These are phyloP conservation scores for Anas acuta DNA, from an alignment of 2,797 vertebrate genomes.

Conservation along the genomic window DNA sequence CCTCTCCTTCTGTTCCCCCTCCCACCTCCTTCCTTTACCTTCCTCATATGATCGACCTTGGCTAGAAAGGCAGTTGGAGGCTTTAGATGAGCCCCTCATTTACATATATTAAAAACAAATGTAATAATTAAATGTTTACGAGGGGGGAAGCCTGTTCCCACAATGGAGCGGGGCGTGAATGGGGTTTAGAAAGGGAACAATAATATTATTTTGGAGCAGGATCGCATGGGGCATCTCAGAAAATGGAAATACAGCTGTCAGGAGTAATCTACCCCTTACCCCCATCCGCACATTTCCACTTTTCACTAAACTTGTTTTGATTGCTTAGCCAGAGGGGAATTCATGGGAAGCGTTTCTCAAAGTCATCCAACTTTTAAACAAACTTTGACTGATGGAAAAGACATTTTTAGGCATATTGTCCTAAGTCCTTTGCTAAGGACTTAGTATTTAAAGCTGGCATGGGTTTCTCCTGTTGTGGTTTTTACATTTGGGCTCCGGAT, in stretches of 20 bases:
- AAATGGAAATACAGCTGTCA: constrained; percentile 74
- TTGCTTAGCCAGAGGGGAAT: constrained; percentile 77
- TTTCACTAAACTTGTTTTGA: constrained; percentile 82
- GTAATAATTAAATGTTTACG: not conserved
- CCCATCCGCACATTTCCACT: constrained; percentile 67
- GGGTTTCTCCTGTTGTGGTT: constrained; percentile 65
- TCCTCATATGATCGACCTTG: not conserved
- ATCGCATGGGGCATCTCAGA: constrained; percentile 37
- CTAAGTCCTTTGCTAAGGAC: constrained; percentile 51
- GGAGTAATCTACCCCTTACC: constrained; percentile 41
- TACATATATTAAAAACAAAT: not conserved
- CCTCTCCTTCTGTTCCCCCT: not conserved
- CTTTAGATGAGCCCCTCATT: not conserved
- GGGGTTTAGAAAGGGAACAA: constrained; percentile 29
- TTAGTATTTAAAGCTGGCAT: constrained; percentile 72
- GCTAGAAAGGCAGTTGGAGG: not conserved
- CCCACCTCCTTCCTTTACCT: not conserved
- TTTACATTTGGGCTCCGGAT: constrained; percentile 69
- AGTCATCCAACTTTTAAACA: constrained; percentile 77
- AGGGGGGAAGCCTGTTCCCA: constrained; percentile 13
- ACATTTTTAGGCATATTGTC: constrained; percentile 75
- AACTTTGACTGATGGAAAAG: constrained; percentile 77
- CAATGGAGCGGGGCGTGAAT: not conserved
- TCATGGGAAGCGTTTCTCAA: constrained; percentile 75
- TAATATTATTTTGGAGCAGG: constrained; percentile 60